Base-by-base conservation (phyloP, 2,888 invertebrate species). In the Tribolium freemani region DNA sequence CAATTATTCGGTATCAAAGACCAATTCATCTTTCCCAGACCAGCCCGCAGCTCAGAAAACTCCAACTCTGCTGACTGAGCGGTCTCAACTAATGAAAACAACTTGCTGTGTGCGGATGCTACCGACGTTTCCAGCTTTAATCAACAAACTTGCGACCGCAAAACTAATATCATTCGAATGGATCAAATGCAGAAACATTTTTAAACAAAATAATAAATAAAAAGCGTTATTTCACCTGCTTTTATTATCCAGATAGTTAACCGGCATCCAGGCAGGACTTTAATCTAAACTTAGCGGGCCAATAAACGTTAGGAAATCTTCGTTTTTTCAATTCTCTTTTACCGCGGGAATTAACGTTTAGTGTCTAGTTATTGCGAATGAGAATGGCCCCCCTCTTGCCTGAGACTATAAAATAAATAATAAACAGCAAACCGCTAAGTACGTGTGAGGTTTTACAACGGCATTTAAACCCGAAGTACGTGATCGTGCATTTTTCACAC, bases 1-100 rank as follows among this genome's bases (percentile, higher is more conserved):
- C 73, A 73, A 75, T 75, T 75, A 75, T 73, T 69, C 63, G 67
- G 71, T 75, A 75, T 75, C 69, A 75, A 75, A 73, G 75, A 71
- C 73, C 70, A 73, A 75, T 74, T 75, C 70, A 72, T 75, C 75
- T 75, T 74, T 75, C 56, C 66, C 38, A 58, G 61, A 68, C 54
- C 58, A 58, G 51, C 57, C 69, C 68, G 63, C 72, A 68, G 60
- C 72, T 68, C 61, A 64, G 73, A 72, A 72, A 72, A 72, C 72
- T 69, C 72, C 30, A 74, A 71, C 71, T 45, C 45, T 61, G 68
- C 60, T 66, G 71, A 74, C 70, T 73, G 73, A 69, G 69, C 74
- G 69, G 31, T 71, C 71, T 57, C 64, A 68, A 63, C 74, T 74
- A 71, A 74, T 74, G 74, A 74, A 71, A 74, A 71, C 71, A 71